Evolutionary conservation across 2,888 invertebrate species (phyloP).

Genomic region (Thysanoteuthis rhombus): DNA sequence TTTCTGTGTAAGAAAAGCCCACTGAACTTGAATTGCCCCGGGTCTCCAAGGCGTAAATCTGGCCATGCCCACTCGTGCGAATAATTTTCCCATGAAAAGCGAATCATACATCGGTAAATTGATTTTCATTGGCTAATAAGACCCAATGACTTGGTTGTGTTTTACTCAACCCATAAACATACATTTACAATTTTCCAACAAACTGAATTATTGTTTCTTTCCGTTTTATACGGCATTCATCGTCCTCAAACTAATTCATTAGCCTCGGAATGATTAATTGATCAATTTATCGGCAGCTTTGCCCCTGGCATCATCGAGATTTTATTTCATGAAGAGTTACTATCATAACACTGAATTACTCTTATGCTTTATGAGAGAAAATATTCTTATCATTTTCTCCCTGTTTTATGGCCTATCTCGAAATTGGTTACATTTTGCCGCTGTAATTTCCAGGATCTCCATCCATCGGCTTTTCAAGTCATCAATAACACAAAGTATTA

Average conservation of each 20-base stretch:
- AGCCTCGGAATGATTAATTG: background rate
- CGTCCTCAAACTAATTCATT: background rate
- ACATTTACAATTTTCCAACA: background rate
- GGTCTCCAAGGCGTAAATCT: too few species aligned
- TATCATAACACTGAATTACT: background rate
- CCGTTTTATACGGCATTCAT: background rate
- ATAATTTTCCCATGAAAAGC: background rate
- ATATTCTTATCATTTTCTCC: background rate
- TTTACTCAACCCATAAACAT: background rate
- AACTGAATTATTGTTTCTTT: background rate
- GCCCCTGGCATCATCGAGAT: background rate
- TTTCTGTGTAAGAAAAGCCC: too few species aligned
- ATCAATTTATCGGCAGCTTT: background rate
- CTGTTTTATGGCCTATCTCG: background rate
- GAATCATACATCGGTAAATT: background rate
- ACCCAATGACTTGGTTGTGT: background rate
- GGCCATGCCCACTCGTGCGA: too few species aligned
- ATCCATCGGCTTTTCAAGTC: background rate
- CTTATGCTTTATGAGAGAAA: background rate
- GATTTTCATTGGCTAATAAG: background rate
- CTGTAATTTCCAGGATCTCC: background rate
- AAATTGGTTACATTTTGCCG: background rate
- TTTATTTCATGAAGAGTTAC: background rate
- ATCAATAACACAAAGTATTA: too few species aligned
- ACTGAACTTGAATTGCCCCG: too few species aligned